Evolutionary conservation across 2,888 invertebrate genomes (phyloP), one percentile per base, ranked within the genome.

Genomic region (Zhuqinia jingwanae): DNA sequence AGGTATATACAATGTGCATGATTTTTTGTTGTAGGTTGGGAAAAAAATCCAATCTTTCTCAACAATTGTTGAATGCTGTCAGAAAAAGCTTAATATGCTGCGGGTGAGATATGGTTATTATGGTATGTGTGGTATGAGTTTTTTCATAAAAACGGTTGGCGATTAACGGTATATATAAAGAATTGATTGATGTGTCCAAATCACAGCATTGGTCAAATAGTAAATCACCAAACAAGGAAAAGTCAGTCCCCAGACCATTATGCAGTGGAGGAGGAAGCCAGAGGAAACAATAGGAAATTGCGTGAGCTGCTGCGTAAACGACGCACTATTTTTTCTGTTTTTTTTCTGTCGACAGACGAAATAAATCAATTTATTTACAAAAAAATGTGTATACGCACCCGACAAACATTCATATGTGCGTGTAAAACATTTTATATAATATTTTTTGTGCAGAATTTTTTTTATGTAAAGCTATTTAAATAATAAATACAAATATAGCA

Each of bases 291-390:
- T 73, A 73, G 47, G 73, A 47, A 25, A 53, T 47, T 73, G 73
- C 73, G 73, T 73, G 73, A 73, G 73, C 50, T 8, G 53, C 47
- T 42, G 50, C 50, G 73, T 50, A 25, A 70, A n/a, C 47, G 73
- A 27, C 47, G 73, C 30, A 27, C 15, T 8, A 11, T 17, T 15
- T 73, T 11, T n/a, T 17, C 15, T 8, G 11, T 17, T 15, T 73
- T 11, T n/a, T 17, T 2, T 76, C 56, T 30, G 20, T 73, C 50
- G 25, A 73, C 53, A 36, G 30, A 17, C 20, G 68, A 68, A 76
- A 56, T 76, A 76, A 76, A 76, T 76, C 76, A 76, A 56, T 76
- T 76, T 73, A 27, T 63, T 63, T 63, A 63, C 63, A 15, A 8
- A 50, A 63, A 30, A 73, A 73, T 70, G 50, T n/a, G 8, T 8